Evolutionary conservation across 1,140 invertebrate genomes (phyloP), one percentile per base, ranked within the genome.

Genomic region (Zaprionus lachaisei): DNA sequence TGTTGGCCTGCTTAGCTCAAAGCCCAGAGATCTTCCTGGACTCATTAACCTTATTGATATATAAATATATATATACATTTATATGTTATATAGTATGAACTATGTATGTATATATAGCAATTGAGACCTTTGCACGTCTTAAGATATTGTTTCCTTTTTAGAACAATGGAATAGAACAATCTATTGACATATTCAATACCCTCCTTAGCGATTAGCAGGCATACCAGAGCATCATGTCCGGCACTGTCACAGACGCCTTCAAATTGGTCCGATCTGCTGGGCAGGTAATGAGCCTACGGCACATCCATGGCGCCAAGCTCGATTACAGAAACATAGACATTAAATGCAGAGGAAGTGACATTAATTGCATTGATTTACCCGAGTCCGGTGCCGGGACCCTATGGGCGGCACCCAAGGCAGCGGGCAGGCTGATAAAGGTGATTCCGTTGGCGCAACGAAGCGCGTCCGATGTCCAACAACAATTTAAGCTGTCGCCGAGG

Each of bases 261-360:
- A 66, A 47, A 67, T 67, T 69, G 56, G 20, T 12, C 17, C 9
- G 56, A 37, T 22, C 26, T 20, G 55, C 5, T n/a, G 17, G 9
- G 22, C 9, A 17, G 34, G 22, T 22, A 41, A 34, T 70, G 63
- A 28, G 38, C 54, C 31, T 55, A 51, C 47, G 47, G 20, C n/a
- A 20, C 20, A n/a, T 20, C 66, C 82, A 77, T 79, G 83, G 81
- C 83, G 78, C 83, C 83, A 87, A 77, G 57, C 57, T 78, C 83
- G 81, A 89, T 84, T 89, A 87, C 83, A 71, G 65, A 75, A 89
- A 87, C 84, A 87, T 89, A 84, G 83, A 87, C 83, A 87, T 87
- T 87, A 87, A 87, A 83, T 81, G 78, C 81, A 84, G 84, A 89
- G 83, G 83, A 89, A 81, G 83, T 84, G 83, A 89, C 83, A 87